A percentile compares a stretch with the other conserved stretches of the same genome.
phyloP scores from a whole-genome alignment of 2,888 invertebrate genomes.

The Cheiracanthium punctorium region DNA sequence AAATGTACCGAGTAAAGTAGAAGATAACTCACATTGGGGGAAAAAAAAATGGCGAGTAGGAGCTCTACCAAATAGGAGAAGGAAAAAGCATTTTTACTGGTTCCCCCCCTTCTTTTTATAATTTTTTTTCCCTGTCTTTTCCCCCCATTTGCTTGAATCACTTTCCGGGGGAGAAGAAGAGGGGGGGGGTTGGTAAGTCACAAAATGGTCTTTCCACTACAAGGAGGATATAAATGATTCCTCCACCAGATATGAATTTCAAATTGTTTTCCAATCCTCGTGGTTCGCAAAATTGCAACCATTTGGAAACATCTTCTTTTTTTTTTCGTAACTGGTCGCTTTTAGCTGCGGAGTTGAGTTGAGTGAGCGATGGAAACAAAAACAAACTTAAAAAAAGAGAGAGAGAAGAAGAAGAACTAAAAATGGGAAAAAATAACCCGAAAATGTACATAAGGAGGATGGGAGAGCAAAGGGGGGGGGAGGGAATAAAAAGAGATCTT shows the following conservation, averaged over 20 bases:
- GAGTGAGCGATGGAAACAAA: slow-evolving; percentile 37
- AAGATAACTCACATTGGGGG: slow-evolving; percentile 11
- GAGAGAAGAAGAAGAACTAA: slow-evolving; percentile 33
- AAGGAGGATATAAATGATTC: slow-evolving; percentile 69
- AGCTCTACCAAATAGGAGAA: slow-evolving; percentile 29
- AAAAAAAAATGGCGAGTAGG: neutral
- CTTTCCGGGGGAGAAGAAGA: slow-evolving; percentile 23
- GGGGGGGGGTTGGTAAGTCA: neutral
- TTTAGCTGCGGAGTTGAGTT: slow-evolving; percentile 57
- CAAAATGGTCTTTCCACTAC: slow-evolving; percentile 22
- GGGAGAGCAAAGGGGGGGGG: no score
- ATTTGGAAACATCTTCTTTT: slow-evolving; percentile 71
- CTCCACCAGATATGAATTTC: slow-evolving; percentile 70
- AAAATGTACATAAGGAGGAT: slow-evolving; percentile 13
- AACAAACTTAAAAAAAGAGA: slow-evolving; percentile 23
- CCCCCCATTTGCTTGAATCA: slow-evolving; percentile 51
- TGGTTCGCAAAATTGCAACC: slow-evolving; percentile 71
- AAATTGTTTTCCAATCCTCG: slow-evolving; percentile 71
- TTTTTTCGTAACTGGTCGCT: slow-evolving; percentile 68
- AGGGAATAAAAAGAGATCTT: slow-evolving; percentile 34
- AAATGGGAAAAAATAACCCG: neutral
- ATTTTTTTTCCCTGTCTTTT: slow-evolving; percentile 1
- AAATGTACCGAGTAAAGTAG: slow-evolving; percentile 26
- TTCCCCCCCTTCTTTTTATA: slow-evolving; percentile 11
- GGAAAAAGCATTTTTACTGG: slow-evolving; percentile 52